These are phyloP conservation scores for Pycnomerus fuliginosus DNA, from an alignment of 2,888 invertebrate genomes.

Conservation along the genomic window DNA sequence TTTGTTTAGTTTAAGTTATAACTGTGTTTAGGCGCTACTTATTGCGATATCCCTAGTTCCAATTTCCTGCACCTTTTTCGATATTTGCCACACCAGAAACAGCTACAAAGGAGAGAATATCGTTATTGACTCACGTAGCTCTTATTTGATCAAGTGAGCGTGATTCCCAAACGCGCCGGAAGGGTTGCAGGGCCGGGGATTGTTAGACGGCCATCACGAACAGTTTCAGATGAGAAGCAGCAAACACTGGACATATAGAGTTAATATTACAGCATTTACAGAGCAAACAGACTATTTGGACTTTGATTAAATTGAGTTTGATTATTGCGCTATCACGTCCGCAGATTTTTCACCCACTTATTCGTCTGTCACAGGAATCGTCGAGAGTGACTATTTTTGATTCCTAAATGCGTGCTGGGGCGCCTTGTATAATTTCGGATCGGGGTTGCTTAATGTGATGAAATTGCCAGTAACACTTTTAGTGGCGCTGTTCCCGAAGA, in stretches of 20 bases:
- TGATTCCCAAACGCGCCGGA: slow-evolving; percentile 37
- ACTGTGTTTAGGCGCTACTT: no score
- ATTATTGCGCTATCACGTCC: slow-evolving; percentile 43
- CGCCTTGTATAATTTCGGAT: slow-evolving; percentile 21
- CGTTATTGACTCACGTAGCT: slow-evolving; percentile 39
- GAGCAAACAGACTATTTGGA: slow-evolving; percentile 43
- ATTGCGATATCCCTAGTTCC: no score
- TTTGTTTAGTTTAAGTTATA: slow-evolving; percentile 16
- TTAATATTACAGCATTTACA: slow-evolving; percentile 46
- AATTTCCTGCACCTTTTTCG: slow-evolving; percentile 14
- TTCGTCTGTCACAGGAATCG: slow-evolving; percentile 22
- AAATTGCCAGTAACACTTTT: slow-evolving; percentile 43
- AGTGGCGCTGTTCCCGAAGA: slow-evolving; percentile 39
- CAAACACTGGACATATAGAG: slow-evolving; percentile 45
- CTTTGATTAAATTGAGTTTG: slow-evolving; percentile 45
- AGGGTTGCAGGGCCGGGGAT: slow-evolving; percentile 30
- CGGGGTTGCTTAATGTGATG: slow-evolving; percentile 25
- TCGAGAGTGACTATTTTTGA: slow-evolving; percentile 26
- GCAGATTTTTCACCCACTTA: slow-evolving; percentile 23
- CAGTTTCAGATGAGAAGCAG: slow-evolving; percentile 43
- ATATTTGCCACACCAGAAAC: slow-evolving; percentile 28
- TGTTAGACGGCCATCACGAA: slow-evolving; percentile 33
- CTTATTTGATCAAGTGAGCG: slow-evolving; percentile 42
- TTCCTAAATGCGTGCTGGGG: slow-evolving; percentile 11
- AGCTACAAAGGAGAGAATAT: slow-evolving; percentile 31